phyloP scores from a whole-genome alignment of 1,140 invertebrate genomes.

The Ceratitis capitata region DNA sequence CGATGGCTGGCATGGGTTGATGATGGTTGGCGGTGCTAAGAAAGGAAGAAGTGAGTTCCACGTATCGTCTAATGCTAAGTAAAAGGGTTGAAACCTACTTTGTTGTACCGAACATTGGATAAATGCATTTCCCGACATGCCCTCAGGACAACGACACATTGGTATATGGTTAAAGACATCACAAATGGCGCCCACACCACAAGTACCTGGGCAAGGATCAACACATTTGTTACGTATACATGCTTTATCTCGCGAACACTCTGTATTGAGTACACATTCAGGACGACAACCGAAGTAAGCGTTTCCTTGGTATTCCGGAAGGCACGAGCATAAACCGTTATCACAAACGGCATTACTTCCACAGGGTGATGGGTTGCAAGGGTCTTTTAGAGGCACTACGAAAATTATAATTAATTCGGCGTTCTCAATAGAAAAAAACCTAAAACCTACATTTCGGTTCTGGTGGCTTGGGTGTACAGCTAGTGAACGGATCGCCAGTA shows the following conservation, averaged over 20 bases:
- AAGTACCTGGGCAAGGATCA: conserved; percentile 80
- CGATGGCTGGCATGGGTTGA: conserved; percentile 75
- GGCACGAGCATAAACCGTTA: conserved; percentile 66
- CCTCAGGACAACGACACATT: conserved; percentile 73
- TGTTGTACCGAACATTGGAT: conserved; percentile 65
- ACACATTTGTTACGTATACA: conserved; percentile 77
- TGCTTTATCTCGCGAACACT: conserved; percentile 77
- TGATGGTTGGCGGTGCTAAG: conserved; percentile 48
- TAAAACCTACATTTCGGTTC: conserved; percentile 39
- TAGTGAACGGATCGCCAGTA: conserved; percentile 82
- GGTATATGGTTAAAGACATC: conserved; percentile 76
- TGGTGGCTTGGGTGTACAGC: conserved; percentile 68
- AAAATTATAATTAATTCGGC: conserved; percentile 44
- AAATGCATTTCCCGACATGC: conserved; percentile 81
- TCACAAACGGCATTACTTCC: conserved; percentile 75
- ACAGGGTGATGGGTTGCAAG: conserved; percentile 75
- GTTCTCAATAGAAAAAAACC: background rate
- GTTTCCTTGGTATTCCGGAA: conserved; percentile 80
- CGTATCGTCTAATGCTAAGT: background rate
- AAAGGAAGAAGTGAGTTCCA: conserved; percentile 78
- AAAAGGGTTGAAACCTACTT: conserved; percentile 65
- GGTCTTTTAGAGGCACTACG: conserved; percentile 59
- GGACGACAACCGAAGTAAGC: conserved; percentile 79
- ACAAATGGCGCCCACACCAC: conserved; percentile 77
- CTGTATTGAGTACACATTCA: conserved; percentile 85